A percentile compares a stretch with the other conserved stretches of the same genome.
phyloP scores from a whole-genome alignment of 2,888 invertebrate species.

The Ophion costatus region DNA sequence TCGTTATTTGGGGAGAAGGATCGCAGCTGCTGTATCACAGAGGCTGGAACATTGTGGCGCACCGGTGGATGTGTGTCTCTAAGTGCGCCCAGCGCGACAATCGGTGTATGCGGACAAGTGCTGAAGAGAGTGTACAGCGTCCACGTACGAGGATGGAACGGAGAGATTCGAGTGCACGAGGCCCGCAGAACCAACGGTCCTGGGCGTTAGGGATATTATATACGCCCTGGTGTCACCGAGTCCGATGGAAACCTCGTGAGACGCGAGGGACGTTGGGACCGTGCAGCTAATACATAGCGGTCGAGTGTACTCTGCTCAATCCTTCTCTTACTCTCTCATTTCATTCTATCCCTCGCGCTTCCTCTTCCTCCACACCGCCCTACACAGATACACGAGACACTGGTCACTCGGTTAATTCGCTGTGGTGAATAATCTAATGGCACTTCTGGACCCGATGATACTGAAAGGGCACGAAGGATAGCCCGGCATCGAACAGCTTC shows the following conservation, averaged over 20 bases:
- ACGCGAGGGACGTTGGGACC: constrained; percentile 53
- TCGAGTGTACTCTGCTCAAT: constrained; percentile 50
- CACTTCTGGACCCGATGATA: constrained; percentile 44
- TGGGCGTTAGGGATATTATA: constrained; percentile 55
- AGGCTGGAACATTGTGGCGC: constrained; percentile 17
- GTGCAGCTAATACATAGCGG: constrained; percentile 45
- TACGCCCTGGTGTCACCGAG: constrained; percentile 59
- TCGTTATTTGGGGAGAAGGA: constrained; percentile 62
- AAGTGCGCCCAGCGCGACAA: constrained; percentile 2
- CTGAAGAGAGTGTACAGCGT: constrained; percentile 36
- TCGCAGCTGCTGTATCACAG: constrained; percentile 33
- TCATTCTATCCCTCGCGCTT: constrained; percentile 28
- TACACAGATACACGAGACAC: constrained; percentile 34
- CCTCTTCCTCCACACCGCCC: constrained; percentile 23
- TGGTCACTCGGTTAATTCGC: constrained; percentile 61
- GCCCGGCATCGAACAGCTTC: constrained; percentile 31
- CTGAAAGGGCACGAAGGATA: constrained; percentile 35
- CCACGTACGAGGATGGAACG: constrained; percentile 26
- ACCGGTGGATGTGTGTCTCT: background rate
- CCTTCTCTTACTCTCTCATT: constrained; percentile 42
- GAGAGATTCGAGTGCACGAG: constrained; percentile 35
- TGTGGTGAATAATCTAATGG: constrained; percentile 66
- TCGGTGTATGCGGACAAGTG: constrained; percentile 30
- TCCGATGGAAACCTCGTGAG: constrained; percentile 64
- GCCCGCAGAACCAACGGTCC: constrained; percentile 29